Evolutionary conservation across 1,140 invertebrate genomes (phyloP).

Genomic region (Colletes latitarsis): DNA sequence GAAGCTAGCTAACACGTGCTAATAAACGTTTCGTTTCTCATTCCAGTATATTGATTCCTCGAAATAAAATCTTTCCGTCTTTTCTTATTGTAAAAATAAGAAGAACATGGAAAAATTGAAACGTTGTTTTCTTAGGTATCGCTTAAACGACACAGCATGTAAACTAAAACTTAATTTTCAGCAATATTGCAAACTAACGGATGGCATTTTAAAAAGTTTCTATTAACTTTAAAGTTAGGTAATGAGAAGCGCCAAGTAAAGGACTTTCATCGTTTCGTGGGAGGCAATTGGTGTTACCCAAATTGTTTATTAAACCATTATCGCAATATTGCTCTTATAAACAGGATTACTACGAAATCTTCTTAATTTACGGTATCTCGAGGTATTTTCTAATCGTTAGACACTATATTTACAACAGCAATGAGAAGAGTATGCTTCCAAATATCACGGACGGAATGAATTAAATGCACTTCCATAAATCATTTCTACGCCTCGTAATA

Average conservation of each 20-base stretch:
- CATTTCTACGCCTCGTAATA: too few species aligned
- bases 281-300: background rate
- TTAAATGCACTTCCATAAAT: too few species aligned
- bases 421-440: too few species aligned
- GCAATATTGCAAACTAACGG: background rate
- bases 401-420: too few species aligned
- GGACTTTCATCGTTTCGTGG: background rate
- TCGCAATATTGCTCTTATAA: background rate
- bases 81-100: too few species aligned
- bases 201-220: background rate
- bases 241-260: background rate
- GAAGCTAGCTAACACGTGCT: background rate
- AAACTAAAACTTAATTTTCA: too few species aligned
- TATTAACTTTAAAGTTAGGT: background rate
- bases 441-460: too few species aligned
- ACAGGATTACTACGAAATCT: background rate
- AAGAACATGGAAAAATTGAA: too few species aligned
- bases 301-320: background rate
- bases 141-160: too few species aligned
- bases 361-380: background rate
- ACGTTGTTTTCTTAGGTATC: too few species aligned
- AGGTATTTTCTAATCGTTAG: background rate
- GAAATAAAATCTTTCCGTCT: background rate
- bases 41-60: background rate
- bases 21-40: slow-evolving; percentile 14